Base-by-base conservation (phyloP, 2,113 vertebrate species). In the Cariama cristata region DNA sequence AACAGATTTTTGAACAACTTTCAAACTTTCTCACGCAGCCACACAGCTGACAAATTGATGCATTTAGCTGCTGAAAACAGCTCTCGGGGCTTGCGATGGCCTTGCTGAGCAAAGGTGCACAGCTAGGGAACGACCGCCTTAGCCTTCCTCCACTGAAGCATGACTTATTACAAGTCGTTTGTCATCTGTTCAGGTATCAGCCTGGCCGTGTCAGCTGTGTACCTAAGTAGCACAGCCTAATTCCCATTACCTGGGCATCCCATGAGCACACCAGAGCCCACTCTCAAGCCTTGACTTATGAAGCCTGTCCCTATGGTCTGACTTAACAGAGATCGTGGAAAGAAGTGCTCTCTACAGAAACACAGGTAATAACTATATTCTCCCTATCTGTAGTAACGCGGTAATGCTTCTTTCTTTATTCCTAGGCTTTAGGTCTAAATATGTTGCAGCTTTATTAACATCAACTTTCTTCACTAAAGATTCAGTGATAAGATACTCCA, bases 401-500 rank as follows among this genome's bases (percentile, higher is more conserved):
- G 33, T 35, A 49, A 50, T 4, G 23, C n/a, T 50, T 21, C 68
- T 64, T 71, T n/a, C 77, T 92, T 86, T 27, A 79, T 58, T 71
- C 60, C 35, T 12, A 73, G 35, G 60, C 66, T 95, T 64, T 62
- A 74, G 63, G 47, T 73, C 60, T 63, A 77, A 85, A 86, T 27
- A 45, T 7, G 6, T 33, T 77, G 52, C 50, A 86, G 75, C 64
- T 93, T 88, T 88, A 92, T 69, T 62, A 83, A 80, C 68, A 92
- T 73, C 87, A 83, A 62, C 66, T 30, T 86, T 47, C 90, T 80
- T 52, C 52, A 47, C 92, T 95, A 67, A 76, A 96, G 95, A 94
- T 93, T 69, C 79, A 83, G 92, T 47, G 88, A 90, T 76, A 96
- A 95, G 96, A 79, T 86, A 38, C 72, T 88, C 89, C 79, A 95